Evolutionary conservation across 2,888 invertebrate genomes (phyloP), one percentile per base, ranked within the genome.

Genomic region (Drosophila aldrichi): DNA sequence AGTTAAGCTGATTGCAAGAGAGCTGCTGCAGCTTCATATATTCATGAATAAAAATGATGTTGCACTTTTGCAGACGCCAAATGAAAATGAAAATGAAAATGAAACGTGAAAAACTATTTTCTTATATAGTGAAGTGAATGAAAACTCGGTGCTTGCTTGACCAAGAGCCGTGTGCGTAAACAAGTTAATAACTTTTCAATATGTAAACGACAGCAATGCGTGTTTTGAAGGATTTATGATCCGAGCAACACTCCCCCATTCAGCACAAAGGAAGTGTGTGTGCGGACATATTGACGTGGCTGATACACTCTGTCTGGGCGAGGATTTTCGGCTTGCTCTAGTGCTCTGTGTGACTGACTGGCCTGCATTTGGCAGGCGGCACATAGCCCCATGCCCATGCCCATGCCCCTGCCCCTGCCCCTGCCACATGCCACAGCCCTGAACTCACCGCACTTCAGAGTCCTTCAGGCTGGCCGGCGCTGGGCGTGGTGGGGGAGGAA

Each of bases 1-100:
- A 89, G 79, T 76, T 84, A 89, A 84, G 79, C 85, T 88, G 83
- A 83, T 89, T 89, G 84, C 72, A 1, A n/a, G 20, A 58, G 52
- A 16, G 63, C 64, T 58, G 64, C 38, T 57, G 61, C 43, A 65
- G 68, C 55, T 69, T 71, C 59, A 68, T 71, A n/a, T n/a, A 72
- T 82, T 83, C 77, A 88, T 88, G 79, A 88, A 80, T 85, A 77
- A 79, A 82, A 84, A 73, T 74, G 88, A 41, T 70, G 65, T 52
- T 78, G 58, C 51, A 66, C 62, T 75, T 72, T 62, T 56, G 25
- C 46, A 41, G 46, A 41, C 55, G 32, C 18, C 14, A 59, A 57
- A 66, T 34, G 51, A 38, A 63, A 29, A 29, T 29, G n/a, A n/a
- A n/a, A n/a, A n/a, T n/a, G 29, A 29, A 29, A 79, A 75, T 59